Evolutionary conservation across 2,113 vertebrate species (phyloP), one percentile per base, ranked within the genome.

Genomic region (Boulengeromyrus knoepffleri): DNA sequence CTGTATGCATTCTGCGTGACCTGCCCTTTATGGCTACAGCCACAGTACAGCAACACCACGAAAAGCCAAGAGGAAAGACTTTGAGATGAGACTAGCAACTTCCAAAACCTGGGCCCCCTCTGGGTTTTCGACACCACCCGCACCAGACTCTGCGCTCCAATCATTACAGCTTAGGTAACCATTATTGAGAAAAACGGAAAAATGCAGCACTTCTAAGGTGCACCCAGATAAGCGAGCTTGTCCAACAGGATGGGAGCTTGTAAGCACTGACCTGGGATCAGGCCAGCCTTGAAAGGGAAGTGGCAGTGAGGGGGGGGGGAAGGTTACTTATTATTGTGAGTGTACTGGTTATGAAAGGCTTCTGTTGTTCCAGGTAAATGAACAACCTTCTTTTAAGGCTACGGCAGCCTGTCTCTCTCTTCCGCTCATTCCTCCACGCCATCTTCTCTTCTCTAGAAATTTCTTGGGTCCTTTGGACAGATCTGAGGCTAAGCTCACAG

Each of bases 261-360:
- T 39, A 39, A 39, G 83, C 83, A 46, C 83, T 85, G 83, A 49
- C 9, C 46, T 85, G 83, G 83, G 83, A 85, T 85, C 83, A 85
- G 83, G 21, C n/a, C 21, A 47, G 21, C 21, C 19, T 49, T 13
- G 36, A 80, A 36, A 17, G 15, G 31, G 70, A 39, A 15, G 12
- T 39, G 15, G 70, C 66, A 74, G 27, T 36, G 27, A 36, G 66
- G 66, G 24, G 56, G 36, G 70, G 12, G 5, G 70, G 13, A 9
- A 0, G 27, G 70, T 39, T 36, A 77, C 70, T 77, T 36, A 77
- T 77, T 39, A 77, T 5, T 39, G 13, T 0, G 36, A 80, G 17
- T 70, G n/a, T 13, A 70, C n/a, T 27, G 36, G 9, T 80, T 80
- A 39, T 39, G 13, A 80, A 42, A 19, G 9, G 12, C 15, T 17